Base-by-base conservation (phyloP, 2,888 invertebrate genomes). In the Drosophila siamana region DNA sequence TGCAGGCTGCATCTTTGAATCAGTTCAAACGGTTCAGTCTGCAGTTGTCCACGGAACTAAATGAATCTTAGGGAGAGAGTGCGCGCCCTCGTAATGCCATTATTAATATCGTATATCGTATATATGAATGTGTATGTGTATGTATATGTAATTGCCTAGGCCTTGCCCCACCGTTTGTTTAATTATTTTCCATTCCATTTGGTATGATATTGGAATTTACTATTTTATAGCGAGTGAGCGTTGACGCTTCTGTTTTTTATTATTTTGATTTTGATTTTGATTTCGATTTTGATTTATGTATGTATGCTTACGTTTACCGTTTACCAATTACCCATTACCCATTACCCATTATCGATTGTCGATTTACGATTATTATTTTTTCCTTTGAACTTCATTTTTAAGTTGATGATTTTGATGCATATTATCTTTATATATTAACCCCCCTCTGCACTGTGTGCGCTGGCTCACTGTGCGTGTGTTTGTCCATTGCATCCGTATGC, bases 161-260 rank as follows among this genome's bases (percentile, higher is more conserved):
- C 90, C 90, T 91, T 91, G 91, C 90, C 82, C 85, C 83, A 82
- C 87, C 87, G 78, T 81, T 78, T 80, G 74, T 74, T 74, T 78
- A 63, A 69, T 55, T 55, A 55, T 33, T 76, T 77, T 54, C 30
- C 40, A 43, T 57, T 41, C 24, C 30, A 30, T 66, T 61, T 63
- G 62, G 33, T 71, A 28, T 9, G 54, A 59, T 67, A 16, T 51
- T 74, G 68, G 56, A 72, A 72, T 50, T 72, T 69, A 33, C 33
- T 33, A 33, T 33, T 19, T 19, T n/a, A 33, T 33, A 69, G 66
- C 74, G 76, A 74, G 71, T 61, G 74, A 72, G 74, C 71, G 71
- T 77, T 74, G 65, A 72, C 71, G 71, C 74, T 72, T 61, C 73
- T 61, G 62, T 56, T 71, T 70, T 30, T 30, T 55, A 56, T 65